Evolutionary conservation across 1,140 invertebrate genomes (phyloP).

Genomic region (Dreissena rostriformis): DNA sequence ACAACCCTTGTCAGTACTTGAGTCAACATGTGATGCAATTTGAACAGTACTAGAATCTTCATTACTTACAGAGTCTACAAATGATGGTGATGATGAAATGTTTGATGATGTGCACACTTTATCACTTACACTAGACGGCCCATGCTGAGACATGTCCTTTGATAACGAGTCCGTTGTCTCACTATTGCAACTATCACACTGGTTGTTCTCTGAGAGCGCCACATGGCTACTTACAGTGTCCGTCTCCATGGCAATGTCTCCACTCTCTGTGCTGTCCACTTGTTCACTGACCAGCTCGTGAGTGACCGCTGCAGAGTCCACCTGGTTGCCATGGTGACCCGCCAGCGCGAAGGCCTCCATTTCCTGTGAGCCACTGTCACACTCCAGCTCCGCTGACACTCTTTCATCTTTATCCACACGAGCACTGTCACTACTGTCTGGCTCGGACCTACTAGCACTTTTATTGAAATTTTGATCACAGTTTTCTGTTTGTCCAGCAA

Average conservation of each 20-base stretch:
- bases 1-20: constrained; percentile 37
- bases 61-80: constrained; percentile 17
- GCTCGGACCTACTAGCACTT: constrained; percentile 53
- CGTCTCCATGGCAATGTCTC: neutral
- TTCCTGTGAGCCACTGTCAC: constrained; percentile 44
- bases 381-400: constrained; percentile 38
- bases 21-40: constrained; percentile 34
- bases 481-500: constrained; percentile 42
- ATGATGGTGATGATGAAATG: constrained; percentile 17
- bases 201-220: constrained; percentile 3
- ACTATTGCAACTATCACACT: constrained; percentile 57
- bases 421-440: constrained; percentile 52
- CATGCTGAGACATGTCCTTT: constrained; percentile 1
- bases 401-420: constrained; percentile 14
- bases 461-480: constrained; percentile 42
- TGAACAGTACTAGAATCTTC: constrained; percentile 1
- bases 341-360: no score
- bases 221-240: neutral
- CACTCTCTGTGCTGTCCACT: constrained; percentile 47
- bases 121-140: constrained; percentile 26
- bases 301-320: neutral
- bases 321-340: no score
- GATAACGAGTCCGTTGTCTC: constrained; percentile 25
- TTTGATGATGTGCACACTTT: constrained; percentile 40
- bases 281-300: neutral